phyloP scores from a whole-genome alignment of 2,113 vertebrate species.

The Apistogramma diplotaenia region DNA sequence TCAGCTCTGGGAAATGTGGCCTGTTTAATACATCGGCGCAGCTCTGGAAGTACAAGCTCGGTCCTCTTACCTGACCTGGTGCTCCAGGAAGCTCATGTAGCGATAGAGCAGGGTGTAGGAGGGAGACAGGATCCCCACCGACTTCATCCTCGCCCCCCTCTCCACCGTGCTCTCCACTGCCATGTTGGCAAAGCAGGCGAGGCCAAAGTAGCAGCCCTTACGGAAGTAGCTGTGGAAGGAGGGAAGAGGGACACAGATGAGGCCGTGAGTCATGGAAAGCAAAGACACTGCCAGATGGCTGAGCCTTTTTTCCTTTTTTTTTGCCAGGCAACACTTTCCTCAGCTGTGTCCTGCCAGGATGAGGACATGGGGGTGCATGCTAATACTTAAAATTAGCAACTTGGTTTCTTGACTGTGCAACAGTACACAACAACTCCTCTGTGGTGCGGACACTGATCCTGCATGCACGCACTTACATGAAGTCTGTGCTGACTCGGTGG shows the following conservation, averaged over 20 bases:
- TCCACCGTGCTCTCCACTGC: constrained; percentile 91
- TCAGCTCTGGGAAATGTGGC: no score
- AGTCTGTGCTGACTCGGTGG: constrained; percentile 91
- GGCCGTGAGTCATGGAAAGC: constrained; percentile 45
- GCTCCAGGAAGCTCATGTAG: constrained; percentile 97
- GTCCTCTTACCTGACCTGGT: constrained; percentile 89
- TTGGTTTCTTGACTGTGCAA: not conserved
- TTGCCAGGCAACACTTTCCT: constrained; percentile 32
- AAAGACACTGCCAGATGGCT: constrained; percentile 57
- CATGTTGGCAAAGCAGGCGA: constrained; percentile 98
- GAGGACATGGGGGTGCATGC: constrained; percentile 20
- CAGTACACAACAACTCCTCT: not conserved
- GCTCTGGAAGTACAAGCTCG: not conserved
- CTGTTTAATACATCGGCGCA: not conserved
- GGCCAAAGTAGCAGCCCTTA: constrained; percentile 90
- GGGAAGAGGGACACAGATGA: constrained; percentile 23
- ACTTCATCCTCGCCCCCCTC: constrained; percentile 94
- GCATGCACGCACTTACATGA: constrained; percentile 84
- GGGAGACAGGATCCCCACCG: constrained; percentile 91
- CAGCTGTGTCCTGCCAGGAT: constrained; percentile 24
- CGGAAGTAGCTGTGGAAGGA: constrained; percentile 86
- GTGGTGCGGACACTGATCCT: not conserved
- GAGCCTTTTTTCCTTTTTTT: not conserved
- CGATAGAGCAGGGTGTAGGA: constrained; percentile 93
- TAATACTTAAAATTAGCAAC: constrained; percentile 1